phyloP scores from a whole-genome alignment of 2,113 vertebrate species.

The Austrofundulus limnaeus region DNA sequence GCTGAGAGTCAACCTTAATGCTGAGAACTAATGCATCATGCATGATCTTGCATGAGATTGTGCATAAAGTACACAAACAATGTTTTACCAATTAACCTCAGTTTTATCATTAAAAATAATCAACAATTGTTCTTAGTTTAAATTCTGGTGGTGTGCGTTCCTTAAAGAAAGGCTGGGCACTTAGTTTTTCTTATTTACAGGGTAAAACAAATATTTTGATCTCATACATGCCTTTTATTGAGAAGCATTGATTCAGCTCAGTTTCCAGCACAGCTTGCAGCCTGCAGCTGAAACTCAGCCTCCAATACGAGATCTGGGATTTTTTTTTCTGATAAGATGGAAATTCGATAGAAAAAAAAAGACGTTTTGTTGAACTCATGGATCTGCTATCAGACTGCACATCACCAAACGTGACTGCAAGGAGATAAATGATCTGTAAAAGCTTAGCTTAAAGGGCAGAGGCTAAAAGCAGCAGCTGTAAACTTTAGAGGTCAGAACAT shows the following conservation, averaged over 20 bases:
- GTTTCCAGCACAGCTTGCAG: not conserved
- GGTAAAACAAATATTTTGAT: not conserved
- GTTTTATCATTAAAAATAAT: too few species aligned
- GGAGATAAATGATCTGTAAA: not conserved
- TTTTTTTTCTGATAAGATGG: not conserved
- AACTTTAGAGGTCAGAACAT: not conserved
- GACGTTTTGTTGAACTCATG: slow-evolving; percentile 4
- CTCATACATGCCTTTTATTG: not conserved
- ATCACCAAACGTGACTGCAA: slow-evolving; percentile 15
- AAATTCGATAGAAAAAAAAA: not conserved
- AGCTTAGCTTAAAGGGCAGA: slow-evolving; percentile 19
- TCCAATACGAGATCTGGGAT: not conserved
- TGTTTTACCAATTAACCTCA: too few species aligned
- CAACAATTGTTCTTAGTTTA: too few species aligned
- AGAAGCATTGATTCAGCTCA: not conserved
- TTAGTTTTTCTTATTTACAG: not conserved
- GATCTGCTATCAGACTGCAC: not conserved
- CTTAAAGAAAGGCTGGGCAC: not conserved
- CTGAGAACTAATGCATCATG: too few species aligned
- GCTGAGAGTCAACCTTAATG: too few species aligned
- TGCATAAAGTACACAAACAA: not conserved
- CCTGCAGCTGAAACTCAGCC: not conserved
- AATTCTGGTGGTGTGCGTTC: not conserved
- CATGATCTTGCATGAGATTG: too few species aligned
- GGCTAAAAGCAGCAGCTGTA: slow-evolving; percentile 4